Evolutionary conservation across 2,113 vertebrate genomes (phyloP), one percentile per base, ranked within the genome.

Genomic region (Promerops cafer): DNA sequence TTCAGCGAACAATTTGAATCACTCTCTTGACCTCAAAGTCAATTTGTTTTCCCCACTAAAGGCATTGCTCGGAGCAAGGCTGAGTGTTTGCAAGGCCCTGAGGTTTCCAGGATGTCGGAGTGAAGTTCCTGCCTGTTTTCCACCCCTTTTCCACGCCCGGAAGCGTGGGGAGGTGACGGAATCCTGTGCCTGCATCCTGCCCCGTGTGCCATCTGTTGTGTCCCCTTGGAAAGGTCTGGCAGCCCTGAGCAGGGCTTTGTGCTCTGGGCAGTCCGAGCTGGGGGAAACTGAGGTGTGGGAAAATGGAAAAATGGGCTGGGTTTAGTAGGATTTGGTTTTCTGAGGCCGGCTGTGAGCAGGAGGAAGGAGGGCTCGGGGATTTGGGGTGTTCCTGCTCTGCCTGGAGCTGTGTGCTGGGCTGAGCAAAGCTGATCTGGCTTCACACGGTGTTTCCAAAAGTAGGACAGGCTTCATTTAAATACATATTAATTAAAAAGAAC

Each of bases 121-220:
- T n/a, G 83, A 27, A 74, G 39, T 92, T 96, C 86, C 83, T 90
- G 77, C 63, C 87, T 6, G 6, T n/a, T 53, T 91, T 89, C 91
- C 31, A 0, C 11, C 68, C 69, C 59, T 76, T 77, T 64, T 47
- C 74, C 69, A 50, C 84, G 4, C 35, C 37, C 24, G 52, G 90
- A 94, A 93, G 59, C 4, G 0, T 0, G 2, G 61, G 78, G 76
- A 90, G 64, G 20, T 74, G 89, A 35, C 28, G 19, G 2, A 7
- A 77, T 47, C 53, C 91, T 45, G 49, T 11, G 64, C 89, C 79
- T 93, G 71, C 76, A 78, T 93, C 93, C 85, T 93, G 90, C 69
- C 90, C 52, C 64, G 10, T 1, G 5, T 9, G 7, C 70, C 60
- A 2, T 23, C 1, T 27, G 71, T 3, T n/a, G 35, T 26, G 4